A percentile compares a stretch with the other conserved stretches of the same genome.
phyloP scores from a whole-genome alignment of 2,113 vertebrate species.

The Odontophorus gujanensis region DNA sequence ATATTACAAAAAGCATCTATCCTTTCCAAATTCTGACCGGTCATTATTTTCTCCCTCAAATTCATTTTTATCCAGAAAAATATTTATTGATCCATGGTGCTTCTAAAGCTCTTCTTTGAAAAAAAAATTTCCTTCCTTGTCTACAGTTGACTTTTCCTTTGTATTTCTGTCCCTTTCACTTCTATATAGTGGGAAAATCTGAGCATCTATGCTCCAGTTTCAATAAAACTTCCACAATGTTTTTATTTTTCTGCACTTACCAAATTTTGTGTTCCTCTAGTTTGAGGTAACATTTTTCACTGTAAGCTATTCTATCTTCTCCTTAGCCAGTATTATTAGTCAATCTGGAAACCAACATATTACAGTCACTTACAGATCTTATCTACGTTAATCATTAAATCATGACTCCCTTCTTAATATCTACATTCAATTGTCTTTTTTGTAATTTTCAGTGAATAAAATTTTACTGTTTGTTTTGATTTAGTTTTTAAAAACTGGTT shows the following conservation, averaged over 20 bases:
- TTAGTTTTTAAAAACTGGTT: neutral
- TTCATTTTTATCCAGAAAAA: neutral
- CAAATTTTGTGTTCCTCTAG: neutral
- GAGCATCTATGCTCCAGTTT: neutral
- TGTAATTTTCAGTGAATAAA: neutral
- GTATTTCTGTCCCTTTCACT: neutral
- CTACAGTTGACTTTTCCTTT: neutral
- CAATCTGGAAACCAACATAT: neutral
- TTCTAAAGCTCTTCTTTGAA: neutral
- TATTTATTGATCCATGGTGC: neutral
- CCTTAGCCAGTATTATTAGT: neutral
- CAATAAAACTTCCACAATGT: neutral
- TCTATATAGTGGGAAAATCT: neutral
- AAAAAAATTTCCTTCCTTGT: neutral
- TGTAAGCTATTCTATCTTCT: neutral
- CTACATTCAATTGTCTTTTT: neutral
- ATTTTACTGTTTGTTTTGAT: neutral
- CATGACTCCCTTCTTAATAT: neutral
- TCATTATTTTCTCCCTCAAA: neutral
- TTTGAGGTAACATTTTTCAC: neutral
- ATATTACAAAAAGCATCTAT: neutral
- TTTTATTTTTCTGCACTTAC: neutral
- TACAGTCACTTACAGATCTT: neutral
- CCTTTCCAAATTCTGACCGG: neutral
- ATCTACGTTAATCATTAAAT: neutral